Evolutionary conservation across 2,113 vertebrate genomes (phyloP).

Genomic region (Maccullochella peelii): DNA sequence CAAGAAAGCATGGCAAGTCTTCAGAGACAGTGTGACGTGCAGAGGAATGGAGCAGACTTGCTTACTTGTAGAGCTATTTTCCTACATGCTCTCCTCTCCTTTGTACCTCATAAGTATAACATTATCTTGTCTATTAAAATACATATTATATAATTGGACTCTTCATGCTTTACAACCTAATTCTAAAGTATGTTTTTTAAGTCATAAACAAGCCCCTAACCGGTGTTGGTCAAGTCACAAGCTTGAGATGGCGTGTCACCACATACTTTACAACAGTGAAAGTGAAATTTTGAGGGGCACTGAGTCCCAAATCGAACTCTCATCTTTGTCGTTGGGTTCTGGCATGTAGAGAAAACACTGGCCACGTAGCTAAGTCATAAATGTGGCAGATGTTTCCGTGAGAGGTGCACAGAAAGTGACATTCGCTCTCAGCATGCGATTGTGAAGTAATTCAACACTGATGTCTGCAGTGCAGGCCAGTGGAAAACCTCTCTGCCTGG

Average conservation of each 20-base stretch:
- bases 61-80: not conserved
- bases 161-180: no score
- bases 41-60: not conserved
- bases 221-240: not conserved
- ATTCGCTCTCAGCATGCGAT: not conserved
- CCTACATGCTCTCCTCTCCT: not conserved
- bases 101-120: not conserved
- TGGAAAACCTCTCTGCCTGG: not conserved
- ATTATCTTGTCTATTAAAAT: not conserved
- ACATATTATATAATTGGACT: not conserved
- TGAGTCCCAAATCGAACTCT: not conserved
- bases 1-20: not conserved
- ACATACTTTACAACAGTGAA: not conserved
- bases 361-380: no score
- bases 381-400: constrained; percentile 9
- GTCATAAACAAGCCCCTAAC: not conserved
- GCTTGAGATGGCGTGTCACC: not conserved
- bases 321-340: not conserved
- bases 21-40: not conserved
- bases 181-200: not conserved
- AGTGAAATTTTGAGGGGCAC: not conserved
- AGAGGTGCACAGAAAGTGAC: not conserved
- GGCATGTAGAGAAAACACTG: not conserved
- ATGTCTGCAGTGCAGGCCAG: not conserved
- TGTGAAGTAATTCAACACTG: not conserved